Evolutionary conservation across 2,888 invertebrate genomes (phyloP).

Genomic region (Cacoxenus indagator): DNA sequence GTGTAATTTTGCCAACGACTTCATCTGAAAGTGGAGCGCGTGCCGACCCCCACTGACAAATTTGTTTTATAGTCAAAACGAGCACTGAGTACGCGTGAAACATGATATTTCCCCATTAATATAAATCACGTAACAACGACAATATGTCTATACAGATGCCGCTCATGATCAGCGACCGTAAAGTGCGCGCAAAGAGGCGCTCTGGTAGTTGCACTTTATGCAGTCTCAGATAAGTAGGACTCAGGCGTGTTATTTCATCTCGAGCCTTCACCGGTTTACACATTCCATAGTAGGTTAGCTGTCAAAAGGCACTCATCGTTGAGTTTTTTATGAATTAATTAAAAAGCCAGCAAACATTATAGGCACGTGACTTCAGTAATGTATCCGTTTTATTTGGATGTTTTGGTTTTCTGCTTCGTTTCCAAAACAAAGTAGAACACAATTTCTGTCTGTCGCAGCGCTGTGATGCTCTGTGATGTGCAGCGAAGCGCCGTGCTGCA

Average conservation of each 20-base stretch:
- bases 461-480: too few relatives aligned
- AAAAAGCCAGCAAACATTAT: conserved; percentile 65
- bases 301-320: conserved; percentile 58
- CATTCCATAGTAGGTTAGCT: conserved; percentile 30
- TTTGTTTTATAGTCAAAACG: conserved; percentile 62
- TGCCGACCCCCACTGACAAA: conserved; percentile 71
- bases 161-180: conserved; percentile 28
- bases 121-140: conserved; percentile 64
- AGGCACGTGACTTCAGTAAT: conserved; percentile 70
- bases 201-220: not conserved
- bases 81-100: conserved; percentile 63
- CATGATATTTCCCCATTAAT: conserved; percentile 66
- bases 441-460: conserved; percentile 26
- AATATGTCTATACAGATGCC: conserved; percentile 41
- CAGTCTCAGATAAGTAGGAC: not conserved
- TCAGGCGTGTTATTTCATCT: not conserved
- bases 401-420: not conserved
- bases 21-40: conserved; percentile 63
- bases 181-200: not conserved
- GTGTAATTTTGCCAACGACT: conserved; percentile 43
- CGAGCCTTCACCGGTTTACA: conserved; percentile 23
- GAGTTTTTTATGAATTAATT: conserved; percentile 69
- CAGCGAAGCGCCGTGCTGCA: conserved; percentile 22
- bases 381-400: conserved; percentile 64
- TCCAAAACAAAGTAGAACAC: conserved; percentile 23